phyloP scores from a whole-genome alignment of 1,140 invertebrate species.

The Drosophila fuyamai region DNA sequence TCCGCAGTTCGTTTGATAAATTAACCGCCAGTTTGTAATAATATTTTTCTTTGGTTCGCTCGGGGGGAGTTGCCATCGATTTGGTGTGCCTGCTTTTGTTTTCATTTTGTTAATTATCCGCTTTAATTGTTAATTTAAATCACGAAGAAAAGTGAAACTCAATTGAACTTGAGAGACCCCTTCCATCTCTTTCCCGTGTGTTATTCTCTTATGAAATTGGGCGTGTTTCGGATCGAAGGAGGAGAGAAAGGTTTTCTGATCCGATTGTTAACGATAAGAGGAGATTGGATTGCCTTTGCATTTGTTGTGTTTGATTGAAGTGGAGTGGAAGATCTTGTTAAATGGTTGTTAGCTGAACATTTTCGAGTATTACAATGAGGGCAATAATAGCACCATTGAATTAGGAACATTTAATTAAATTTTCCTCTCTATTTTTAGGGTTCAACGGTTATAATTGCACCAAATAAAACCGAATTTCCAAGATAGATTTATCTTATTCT shows the following conservation, averaged over 20 bases:
- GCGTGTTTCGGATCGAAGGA: constrained; percentile 37
- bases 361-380: background rate
- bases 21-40: constrained; percentile 50
- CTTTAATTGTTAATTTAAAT: constrained; percentile 78
- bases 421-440: too few species aligned
- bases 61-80: constrained; percentile 25
- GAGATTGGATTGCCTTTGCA: constrained; percentile 20
- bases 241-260: constrained; percentile 58
- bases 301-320: constrained; percentile 17
- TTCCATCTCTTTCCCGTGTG: constrained; percentile 11
- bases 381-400: too few species aligned
- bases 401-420: too few species aligned
- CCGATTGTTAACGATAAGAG: constrained; percentile 44
- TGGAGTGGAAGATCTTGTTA: background rate
- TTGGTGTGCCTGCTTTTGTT: constrained; percentile 35
- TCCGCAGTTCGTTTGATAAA: constrained; percentile 44
- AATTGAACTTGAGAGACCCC: constrained; percentile 48
- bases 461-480: too few species aligned
- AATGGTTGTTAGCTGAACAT: constrained; percentile 1
- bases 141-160: constrained; percentile 70
- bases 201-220: constrained; percentile 52
- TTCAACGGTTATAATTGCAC: too few species aligned
- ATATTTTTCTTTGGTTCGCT: constrained; percentile 44
- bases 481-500: too few species aligned
- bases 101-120: constrained; percentile 77